Conservation (phyloP, 2,797 vertebrate genomes). For the Pterois miles region DNA sequence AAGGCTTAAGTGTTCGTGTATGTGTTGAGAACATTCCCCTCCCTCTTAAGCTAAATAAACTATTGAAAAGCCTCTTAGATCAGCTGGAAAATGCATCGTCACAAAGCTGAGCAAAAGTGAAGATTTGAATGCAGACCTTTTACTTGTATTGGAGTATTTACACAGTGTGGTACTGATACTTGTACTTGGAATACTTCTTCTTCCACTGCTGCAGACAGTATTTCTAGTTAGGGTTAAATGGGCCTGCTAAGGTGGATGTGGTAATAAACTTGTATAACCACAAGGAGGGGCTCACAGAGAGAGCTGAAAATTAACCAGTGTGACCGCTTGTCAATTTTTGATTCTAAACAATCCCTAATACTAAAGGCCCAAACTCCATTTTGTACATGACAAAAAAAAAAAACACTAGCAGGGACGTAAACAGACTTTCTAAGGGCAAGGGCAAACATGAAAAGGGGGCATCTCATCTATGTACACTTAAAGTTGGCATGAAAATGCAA, state of each 20-base stretch:
- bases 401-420: neutral
- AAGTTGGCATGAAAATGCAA: neutral
- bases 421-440: neutral
- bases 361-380: neutral
- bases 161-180: neutral
- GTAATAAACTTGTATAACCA: slow-evolving; percentile 62
- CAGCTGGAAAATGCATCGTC: neutral
- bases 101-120: neutral
- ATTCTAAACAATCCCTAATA: neutral
- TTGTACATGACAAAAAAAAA: neutral
- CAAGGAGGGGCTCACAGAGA: slow-evolving; percentile 71
- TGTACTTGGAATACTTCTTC: neutral
- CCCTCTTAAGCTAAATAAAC: neutral
- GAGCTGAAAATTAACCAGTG: neutral
- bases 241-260: neutral
- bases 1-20: neutral
- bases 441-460: neutral
- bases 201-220: neutral
- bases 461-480: neutral
- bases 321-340: neutral
- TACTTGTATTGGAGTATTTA: neutral
- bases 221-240: neutral
- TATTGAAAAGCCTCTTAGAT: neutral
- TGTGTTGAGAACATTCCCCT: neutral
- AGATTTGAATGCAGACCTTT: neutral